These are phyloP conservation scores for Yponomeuta evonymella DNA, from an alignment of 2,888 invertebrate genomes.

Conservation along the genomic window DNA sequence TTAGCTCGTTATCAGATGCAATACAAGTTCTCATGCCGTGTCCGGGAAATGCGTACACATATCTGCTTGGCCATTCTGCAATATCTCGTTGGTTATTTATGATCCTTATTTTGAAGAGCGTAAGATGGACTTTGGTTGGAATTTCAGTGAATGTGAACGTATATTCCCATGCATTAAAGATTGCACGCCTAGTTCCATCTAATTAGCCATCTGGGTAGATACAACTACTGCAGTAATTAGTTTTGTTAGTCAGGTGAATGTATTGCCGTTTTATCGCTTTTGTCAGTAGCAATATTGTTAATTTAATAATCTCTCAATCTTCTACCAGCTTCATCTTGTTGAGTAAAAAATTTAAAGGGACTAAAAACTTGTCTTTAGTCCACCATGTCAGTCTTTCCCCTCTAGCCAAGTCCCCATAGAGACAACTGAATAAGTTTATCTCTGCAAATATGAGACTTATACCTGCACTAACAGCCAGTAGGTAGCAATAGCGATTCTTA, in stretches of 20 bases:
- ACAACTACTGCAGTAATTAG: background rate
- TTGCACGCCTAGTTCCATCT: conserved; percentile 1
- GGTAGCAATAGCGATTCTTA: background rate
- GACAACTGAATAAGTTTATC: background rate
- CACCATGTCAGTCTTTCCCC: background rate
- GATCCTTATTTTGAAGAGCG: background rate
- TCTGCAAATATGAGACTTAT: background rate
- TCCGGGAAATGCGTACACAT: conserved; percentile 14
- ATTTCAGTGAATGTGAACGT: background rate
- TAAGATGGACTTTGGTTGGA: background rate
- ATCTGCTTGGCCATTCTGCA: conserved; percentile 14
- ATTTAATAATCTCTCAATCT: no score
- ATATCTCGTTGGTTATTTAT: conserved; percentile 1
- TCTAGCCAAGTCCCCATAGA: background rate
- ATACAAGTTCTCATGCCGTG: conserved; percentile 13
- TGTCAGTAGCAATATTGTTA: no score
- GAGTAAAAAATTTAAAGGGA: no score
- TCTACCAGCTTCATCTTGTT: no score
- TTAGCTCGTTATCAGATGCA: background rate
- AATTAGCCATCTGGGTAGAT: background rate
- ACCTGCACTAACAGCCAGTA: background rate
- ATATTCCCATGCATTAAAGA: background rate
- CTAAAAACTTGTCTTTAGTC: no score
- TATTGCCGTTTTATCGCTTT: no score
- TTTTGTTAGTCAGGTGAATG: background rate